These are phyloP conservation scores for Antechinus stuartii DNA, from an alignment of 2,113 vertebrate genomes.

Conservation along the genomic window DNA sequence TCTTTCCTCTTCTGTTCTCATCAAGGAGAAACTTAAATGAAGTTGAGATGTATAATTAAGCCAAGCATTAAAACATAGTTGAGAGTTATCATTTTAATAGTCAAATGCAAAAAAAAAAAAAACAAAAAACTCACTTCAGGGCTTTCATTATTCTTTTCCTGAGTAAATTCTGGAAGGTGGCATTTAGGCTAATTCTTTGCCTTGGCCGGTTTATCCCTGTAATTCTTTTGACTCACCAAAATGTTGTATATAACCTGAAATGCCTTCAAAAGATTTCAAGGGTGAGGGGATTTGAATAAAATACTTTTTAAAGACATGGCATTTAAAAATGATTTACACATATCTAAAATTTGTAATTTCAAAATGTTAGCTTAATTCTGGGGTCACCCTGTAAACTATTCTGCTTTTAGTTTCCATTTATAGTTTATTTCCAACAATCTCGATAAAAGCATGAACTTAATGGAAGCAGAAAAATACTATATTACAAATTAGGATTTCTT, in stretches of 20 bases:
- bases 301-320: slow-evolving; percentile 20
- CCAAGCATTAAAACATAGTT: slow-evolving; percentile 31
- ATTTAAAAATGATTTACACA: neutral
- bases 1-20: neutral
- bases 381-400: slow-evolving; percentile 18
- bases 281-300: slow-evolving; percentile 1
- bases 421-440: neutral
- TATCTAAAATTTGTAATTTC: slow-evolving; percentile 16
- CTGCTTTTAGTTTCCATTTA: neutral
- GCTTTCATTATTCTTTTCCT: neutral
- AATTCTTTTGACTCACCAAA: slow-evolving; percentile 47
- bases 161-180: neutral
- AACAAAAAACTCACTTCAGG: neutral
- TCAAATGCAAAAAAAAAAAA: slow-evolving; percentile 9
- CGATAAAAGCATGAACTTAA: neutral
- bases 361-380: neutral
- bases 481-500: neutral
- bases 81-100: slow-evolving; percentile 30
- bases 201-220: slow-evolving; percentile 26
- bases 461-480: neutral
- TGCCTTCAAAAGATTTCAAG: slow-evolving; percentile 31
- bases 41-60: slow-evolving; percentile 40
- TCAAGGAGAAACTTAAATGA: slow-evolving; percentile 52
- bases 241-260: slow-evolving; percentile 15
- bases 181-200: neutral